Evolutionary conservation across 35 echinoderm and acorn worm genomes (phyloP).

Genomic region (Stichopus chloronotus): DNA sequence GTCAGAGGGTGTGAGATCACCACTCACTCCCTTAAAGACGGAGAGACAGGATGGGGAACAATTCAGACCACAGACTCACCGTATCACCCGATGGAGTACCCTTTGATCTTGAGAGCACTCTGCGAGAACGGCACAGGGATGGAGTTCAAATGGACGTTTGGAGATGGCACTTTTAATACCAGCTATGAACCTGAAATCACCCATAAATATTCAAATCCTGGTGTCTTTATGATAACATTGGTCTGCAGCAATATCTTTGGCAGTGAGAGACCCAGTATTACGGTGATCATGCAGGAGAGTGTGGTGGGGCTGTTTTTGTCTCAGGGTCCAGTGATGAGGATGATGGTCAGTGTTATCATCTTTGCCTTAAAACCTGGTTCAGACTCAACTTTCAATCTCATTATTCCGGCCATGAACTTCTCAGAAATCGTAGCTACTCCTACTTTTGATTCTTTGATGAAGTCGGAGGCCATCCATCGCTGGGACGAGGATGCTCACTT

Average conservation of each 20-base stretch:
- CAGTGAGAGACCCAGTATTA: background rate
- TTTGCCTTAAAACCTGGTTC: slow-evolving; percentile 77
- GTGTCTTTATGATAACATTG: slow-evolving; percentile 18
- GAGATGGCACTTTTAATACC: slow-evolving; percentile 41
- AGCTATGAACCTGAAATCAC: slow-evolving; percentile 14
- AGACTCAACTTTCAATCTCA: slow-evolving; percentile 46
- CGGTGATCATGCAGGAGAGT: slow-evolving; percentile 62
- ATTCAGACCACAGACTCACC: slow-evolving; percentile 44
- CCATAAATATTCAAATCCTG: slow-evolving; percentile 58
- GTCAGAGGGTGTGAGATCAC: slow-evolving; percentile 25
- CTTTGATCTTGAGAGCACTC: slow-evolving; percentile 50
- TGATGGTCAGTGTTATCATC: slow-evolving; percentile 61
- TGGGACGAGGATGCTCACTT: slow-evolving; percentile 65
- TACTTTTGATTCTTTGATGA: background rate
- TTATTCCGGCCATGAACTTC: background rate
- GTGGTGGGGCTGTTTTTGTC: slow-evolving; percentile 75
- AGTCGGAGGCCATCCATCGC: slow-evolving; percentile 40
- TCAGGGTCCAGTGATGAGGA: slow-evolving; percentile 59
- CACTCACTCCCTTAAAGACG: background rate
- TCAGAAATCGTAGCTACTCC: background rate
- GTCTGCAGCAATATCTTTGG: slow-evolving; percentile 69
- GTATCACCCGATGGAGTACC: slow-evolving; percentile 69
- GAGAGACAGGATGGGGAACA: background rate
- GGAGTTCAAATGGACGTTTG: slow-evolving; percentile 63
- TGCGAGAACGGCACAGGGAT: slow-evolving; percentile 66